Conservation (phyloP, 2,113 vertebrate species). For the Lagopus leucura region DNA sequence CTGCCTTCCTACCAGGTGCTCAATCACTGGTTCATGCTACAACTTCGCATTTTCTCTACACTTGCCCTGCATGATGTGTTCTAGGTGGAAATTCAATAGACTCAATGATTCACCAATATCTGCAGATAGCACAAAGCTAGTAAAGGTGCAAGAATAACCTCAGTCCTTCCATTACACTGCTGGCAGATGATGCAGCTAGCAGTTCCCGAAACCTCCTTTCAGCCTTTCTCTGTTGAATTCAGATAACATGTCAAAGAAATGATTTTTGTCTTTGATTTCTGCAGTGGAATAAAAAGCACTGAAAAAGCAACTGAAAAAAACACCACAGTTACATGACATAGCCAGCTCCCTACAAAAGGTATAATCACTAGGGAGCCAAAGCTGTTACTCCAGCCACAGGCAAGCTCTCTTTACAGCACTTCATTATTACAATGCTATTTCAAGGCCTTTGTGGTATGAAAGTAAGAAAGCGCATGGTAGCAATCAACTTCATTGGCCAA, state of each 20-base stretch:
- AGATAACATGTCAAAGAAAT: conserved; percentile 22
- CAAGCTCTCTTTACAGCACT: neutral
- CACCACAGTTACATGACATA: neutral
- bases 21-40: too few species aligned
- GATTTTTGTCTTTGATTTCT: conserved; percentile 51
- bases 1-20: too few species aligned
- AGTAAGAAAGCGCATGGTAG: neutral
- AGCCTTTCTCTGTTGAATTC: conserved; percentile 29
- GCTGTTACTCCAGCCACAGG: neutral
- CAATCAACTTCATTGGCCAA: neutral
- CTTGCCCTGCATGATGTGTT: neutral
- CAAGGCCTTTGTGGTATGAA: neutral
- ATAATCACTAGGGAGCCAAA: neutral
- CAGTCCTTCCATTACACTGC: neutral
- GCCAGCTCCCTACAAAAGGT: neutral
- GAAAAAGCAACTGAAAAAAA: neutral
- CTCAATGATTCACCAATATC: neutral
- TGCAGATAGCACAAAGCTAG: neutral
- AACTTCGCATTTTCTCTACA: too few species aligned
- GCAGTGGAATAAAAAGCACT: conserved; percentile 50
- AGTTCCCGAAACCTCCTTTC: neutral
- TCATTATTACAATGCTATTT: neutral
- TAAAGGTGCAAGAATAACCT: neutral
- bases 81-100: conserved; percentile 28
- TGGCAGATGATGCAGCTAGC: neutral